Evolutionary conservation across 1,140 invertebrate genomes (phyloP).

Genomic region (Hyles euphorbiae): DNA sequence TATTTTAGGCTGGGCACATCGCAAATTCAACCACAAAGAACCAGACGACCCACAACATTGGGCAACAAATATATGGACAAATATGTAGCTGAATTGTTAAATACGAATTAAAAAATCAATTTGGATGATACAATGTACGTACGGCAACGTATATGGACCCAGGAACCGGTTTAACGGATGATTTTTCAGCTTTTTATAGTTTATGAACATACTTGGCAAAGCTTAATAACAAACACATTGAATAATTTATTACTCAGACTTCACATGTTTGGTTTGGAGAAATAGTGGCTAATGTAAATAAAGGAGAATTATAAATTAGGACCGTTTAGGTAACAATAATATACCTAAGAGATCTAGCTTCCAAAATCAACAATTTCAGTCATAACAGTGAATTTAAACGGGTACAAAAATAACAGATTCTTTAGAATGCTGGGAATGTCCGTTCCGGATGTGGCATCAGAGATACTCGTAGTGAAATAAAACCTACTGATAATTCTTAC

Average conservation of each 20-base stretch:
- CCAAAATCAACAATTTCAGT: no score
- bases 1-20: constrained; percentile 34
- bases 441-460: constrained; percentile 37
- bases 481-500: background rate
- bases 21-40: constrained; percentile 17
- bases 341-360: no score
- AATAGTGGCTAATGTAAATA: background rate
- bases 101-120: constrained; percentile 8
- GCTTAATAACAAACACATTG: constrained; percentile 4
- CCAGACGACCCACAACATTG: background rate
- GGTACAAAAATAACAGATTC: background rate
- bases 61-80: background rate
- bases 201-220: constrained; percentile 9
- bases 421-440: constrained; percentile 40
- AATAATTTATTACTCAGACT: constrained; percentile 1
- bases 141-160: constrained; percentile 3
- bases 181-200: constrained; percentile 8
- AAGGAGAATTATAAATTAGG: background rate
- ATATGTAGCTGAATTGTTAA: constrained; percentile 1
- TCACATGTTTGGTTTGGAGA: background rate
- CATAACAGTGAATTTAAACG: no score
- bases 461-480: background rate
- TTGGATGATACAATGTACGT: background rate
- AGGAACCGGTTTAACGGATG: constrained; percentile 8
- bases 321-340: no score